phyloP scores from a whole-genome alignment of 2,888 invertebrate species.

The Volucella bombylans region DNA sequence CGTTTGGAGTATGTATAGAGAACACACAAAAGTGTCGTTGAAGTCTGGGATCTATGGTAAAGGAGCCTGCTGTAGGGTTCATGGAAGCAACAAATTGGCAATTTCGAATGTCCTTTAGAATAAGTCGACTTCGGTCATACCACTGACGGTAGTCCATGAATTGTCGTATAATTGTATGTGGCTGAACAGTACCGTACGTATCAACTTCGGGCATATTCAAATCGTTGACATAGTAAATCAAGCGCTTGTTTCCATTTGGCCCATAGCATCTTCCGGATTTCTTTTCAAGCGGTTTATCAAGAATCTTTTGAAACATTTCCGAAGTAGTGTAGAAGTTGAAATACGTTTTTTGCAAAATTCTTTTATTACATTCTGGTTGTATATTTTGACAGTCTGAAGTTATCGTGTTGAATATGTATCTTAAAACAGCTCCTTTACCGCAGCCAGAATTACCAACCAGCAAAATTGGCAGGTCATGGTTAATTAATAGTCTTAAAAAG shows the following conservation, averaged over 20 bases:
- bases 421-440: conserved; percentile 95
- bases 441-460: conserved; percentile 94
- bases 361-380: conserved; percentile 87
- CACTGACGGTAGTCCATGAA: conserved; percentile 97
- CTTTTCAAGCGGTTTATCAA: conserved; percentile 96
- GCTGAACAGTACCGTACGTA: conserved; percentile 96
- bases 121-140: conserved; percentile 92
- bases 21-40: conserved; percentile 95
- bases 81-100: conserved; percentile 97
- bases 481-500: conserved; percentile 93
- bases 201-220: conserved; percentile 99
- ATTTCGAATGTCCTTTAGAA: conserved; percentile 94
- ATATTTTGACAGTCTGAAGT: conserved; percentile 90
- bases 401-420: conserved; percentile 86
- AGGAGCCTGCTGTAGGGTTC: conserved; percentile 99
- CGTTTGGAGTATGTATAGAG: conserved; percentile 91
- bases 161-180: conserved; percentile 96
- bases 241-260: conserved; percentile 91
- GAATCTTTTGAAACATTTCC: conserved; percentile 93
- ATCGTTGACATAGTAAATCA: conserved; percentile 97
- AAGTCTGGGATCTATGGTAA: conserved; percentile 95
- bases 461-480: conserved; percentile 92
- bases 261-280: conserved; percentile 97
- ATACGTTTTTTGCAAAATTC: conserved; percentile 82
- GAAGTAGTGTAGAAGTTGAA: conserved; percentile 96